Conservation (phyloP, 1,140 invertebrate species). For the Lineus longissimus region DNA sequence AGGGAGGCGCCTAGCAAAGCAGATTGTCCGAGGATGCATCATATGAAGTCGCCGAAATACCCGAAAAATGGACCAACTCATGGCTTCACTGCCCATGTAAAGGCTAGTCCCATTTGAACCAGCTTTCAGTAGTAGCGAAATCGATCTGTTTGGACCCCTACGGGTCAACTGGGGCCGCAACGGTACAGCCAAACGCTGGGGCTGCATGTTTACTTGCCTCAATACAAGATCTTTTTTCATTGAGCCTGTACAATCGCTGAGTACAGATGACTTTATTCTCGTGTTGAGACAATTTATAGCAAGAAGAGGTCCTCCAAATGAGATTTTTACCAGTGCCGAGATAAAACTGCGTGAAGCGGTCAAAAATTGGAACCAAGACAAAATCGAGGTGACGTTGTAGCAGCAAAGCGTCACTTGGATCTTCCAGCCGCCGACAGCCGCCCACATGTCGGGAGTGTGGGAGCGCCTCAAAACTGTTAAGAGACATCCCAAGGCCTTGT, state of each 20-base stretch:
- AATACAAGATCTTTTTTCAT: no score
- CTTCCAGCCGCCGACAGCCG: slow-evolving; percentile 8
- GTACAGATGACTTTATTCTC: no score
- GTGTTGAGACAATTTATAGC: no score
- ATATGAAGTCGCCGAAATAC: slow-evolving; percentile 15
- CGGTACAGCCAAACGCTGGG: no score
- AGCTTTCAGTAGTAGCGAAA: slow-evolving; percentile 21
- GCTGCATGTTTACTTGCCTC: no score
- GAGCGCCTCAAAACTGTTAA: slow-evolving; percentile 19
- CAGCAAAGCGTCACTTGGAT: slow-evolving; percentile 4
- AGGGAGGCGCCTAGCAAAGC: slow-evolving; percentile 10
- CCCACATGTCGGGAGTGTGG: slow-evolving; percentile 13
- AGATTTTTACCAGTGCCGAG: no score
- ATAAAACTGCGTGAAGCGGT: no score
- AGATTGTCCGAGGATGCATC: slow-evolving; percentile 22
- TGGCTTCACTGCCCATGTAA: slow-evolving; percentile 27
- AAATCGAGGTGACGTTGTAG: no score
- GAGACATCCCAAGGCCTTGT: slow-evolving; percentile 1
- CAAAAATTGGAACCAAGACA: no score
- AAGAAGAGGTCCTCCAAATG: no score
- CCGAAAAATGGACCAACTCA: slow-evolving; percentile 16
- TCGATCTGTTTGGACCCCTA: slow-evolving; percentile 27
- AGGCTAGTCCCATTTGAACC: slow-evolving; percentile 13
- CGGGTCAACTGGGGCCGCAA: no score
- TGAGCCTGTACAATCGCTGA: no score